Conservation (phyloP, 2,888 invertebrate species). For the Leptinotarsa peninsularis region DNA sequence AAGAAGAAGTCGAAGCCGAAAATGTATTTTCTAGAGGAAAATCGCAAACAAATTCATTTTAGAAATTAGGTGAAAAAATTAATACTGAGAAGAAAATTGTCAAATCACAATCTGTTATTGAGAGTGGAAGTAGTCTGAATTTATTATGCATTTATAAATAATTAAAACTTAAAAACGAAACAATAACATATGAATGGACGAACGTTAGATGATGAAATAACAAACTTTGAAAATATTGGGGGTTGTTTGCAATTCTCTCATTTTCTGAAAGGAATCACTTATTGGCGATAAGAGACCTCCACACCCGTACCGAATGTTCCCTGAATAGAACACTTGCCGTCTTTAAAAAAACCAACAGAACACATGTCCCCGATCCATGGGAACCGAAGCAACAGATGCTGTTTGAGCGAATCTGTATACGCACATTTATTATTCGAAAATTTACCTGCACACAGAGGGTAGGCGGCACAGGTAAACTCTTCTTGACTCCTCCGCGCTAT, state of each 20-base stretch:
- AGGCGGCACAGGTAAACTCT: conserved; percentile 53
- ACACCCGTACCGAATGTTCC: conserved; percentile 36
- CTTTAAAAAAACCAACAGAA: conserved; percentile 58
- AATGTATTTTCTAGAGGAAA: no score
- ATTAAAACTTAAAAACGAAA: no score
- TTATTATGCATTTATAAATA: no score
- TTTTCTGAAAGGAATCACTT: conserved; percentile 19
- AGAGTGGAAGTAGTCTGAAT: no score
- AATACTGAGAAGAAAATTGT: no score
- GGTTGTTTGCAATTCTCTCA: conserved; percentile 14
- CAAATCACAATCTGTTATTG: no score
- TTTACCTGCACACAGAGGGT: conserved; percentile 55
- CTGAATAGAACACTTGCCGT: conserved; percentile 58
- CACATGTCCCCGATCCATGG: conserved; percentile 59
- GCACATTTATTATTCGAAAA: conserved; percentile 52
- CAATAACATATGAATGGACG: no score
- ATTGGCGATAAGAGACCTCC: conserved; percentile 39
- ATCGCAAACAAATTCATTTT: no score
- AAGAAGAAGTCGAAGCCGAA: no score
- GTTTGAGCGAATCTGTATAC: conserved; percentile 54
- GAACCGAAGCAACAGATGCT: conserved; percentile 59
- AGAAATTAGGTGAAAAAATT: no score
- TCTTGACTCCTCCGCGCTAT: conserved; percentile 40
- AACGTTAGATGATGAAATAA: background rate
- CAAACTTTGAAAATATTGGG: background rate